Percentiles rank a stretch among this genome's conserved stretches.
Conservation (phyloP, 2,797 vertebrate genomes). For the Dromococcyx pavoninus region DNA sequence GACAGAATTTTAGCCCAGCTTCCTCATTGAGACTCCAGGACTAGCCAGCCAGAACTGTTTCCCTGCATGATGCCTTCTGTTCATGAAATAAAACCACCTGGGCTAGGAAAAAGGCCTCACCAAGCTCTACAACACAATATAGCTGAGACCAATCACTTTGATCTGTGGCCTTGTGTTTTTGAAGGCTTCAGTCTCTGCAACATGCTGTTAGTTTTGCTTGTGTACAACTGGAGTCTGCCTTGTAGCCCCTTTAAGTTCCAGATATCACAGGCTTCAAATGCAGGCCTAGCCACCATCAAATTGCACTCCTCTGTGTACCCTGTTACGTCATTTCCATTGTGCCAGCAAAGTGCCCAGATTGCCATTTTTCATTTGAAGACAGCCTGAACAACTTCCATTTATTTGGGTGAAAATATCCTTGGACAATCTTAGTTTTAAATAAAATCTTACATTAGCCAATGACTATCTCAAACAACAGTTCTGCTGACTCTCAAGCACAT, state of each 20-base stretch:
- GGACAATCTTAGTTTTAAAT: neutral
- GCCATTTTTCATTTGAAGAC: slow-evolving; percentile 4
- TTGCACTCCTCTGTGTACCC: neutral
- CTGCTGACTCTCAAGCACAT: neutral
- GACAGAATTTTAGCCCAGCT: neutral
- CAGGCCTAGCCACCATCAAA: fast-evolving
- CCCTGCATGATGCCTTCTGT: neutral
- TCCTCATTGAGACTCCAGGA: neutral
- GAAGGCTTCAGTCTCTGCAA: neutral
- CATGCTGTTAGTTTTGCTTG: neutral
- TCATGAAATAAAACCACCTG: neutral
- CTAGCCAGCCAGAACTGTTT: neutral
- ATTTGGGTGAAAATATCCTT: neutral
- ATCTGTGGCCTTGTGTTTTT: neutral
- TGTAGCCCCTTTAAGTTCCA: neutral
- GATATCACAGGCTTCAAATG: neutral
- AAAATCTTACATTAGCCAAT: neutral
- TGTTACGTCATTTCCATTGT: neutral
- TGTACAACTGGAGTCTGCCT: neutral
- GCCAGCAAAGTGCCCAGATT: neutral
- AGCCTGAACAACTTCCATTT: neutral
- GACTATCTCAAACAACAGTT: neutral
- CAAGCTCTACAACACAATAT: neutral
- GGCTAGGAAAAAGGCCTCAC: neutral
- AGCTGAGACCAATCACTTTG: neutral